Conservation (phyloP, 2,888 invertebrate genomes). For the Apodemia zela region DNA sequence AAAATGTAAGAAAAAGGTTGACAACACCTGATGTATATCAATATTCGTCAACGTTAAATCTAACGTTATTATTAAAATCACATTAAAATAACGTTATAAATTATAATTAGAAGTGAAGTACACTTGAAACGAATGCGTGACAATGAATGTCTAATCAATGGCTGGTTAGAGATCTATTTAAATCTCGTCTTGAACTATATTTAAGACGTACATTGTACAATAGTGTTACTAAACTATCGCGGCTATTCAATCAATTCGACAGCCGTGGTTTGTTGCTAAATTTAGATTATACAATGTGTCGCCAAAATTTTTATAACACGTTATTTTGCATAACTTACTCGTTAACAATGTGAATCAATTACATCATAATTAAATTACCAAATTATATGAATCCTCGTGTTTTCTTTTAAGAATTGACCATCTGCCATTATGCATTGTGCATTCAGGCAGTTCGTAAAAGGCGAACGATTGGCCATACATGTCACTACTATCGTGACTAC, state of each 20-base stretch:
- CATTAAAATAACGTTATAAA: not conserved
- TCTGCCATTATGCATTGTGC: no score
- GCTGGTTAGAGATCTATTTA: constrained; percentile 6
- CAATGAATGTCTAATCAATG: constrained; percentile 13
- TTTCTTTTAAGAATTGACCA: no score
- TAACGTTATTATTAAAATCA: not conserved
- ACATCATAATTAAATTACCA: no score
- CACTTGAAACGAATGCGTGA: not conserved
- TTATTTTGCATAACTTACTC: not conserved
- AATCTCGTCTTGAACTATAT: constrained; percentile 8
- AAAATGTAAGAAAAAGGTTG: not conserved
- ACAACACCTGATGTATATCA: not conserved
- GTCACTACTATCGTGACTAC: no score
- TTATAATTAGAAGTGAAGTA: not conserved
- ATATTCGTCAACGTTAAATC: not conserved
- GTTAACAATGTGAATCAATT: not conserved
- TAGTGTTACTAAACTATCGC: constrained; percentile 16
- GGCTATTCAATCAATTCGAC: constrained; percentile 15
- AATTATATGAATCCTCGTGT: no score
- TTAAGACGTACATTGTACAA: constrained; percentile 18
- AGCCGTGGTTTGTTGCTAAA: constrained; percentile 8
- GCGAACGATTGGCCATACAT: no score
- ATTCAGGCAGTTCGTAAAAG: no score
- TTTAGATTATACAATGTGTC: constrained; percentile 17
- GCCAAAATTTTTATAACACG: constrained; percentile 14